phyloP scores from a whole-genome alignment of 2,797 vertebrate genomes.

The Phylloscopus collybita region DNA sequence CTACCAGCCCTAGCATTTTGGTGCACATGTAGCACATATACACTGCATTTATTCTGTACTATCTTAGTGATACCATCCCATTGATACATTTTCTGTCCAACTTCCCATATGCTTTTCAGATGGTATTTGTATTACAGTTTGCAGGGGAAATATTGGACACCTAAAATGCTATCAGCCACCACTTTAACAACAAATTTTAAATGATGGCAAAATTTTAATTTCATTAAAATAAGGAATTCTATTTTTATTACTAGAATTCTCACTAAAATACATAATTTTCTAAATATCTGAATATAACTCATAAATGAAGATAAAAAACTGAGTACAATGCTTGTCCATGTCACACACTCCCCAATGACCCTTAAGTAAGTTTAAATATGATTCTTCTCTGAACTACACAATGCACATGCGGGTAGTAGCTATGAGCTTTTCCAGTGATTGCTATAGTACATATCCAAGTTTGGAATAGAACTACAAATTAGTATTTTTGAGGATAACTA shows the following conservation, averaged over 20 bases:
- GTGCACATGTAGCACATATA: not conserved
- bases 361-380: rapidly evolving
- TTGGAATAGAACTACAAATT: not conserved
- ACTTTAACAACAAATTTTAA: not conserved
- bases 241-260: not conserved
- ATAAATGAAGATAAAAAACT: not conserved
- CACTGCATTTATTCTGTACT: not conserved
- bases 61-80: not conserved
- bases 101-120: not conserved
- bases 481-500: not conserved
- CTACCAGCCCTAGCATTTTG: not conserved
- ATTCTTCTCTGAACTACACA: not conserved
- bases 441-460: not conserved
- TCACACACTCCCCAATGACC: not conserved
- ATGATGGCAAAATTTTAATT: not conserved
- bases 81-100: not conserved
- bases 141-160: not conserved
- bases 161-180: not conserved
- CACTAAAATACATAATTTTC: not conserved
- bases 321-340: not conserved
- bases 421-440: not conserved
- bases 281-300: not conserved
- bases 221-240: not conserved
- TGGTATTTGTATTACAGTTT: not conserved
- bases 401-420: not conserved